phyloP scores from a whole-genome alignment of 2,113 vertebrate genomes.

The Pterophyllum scalare region DNA sequence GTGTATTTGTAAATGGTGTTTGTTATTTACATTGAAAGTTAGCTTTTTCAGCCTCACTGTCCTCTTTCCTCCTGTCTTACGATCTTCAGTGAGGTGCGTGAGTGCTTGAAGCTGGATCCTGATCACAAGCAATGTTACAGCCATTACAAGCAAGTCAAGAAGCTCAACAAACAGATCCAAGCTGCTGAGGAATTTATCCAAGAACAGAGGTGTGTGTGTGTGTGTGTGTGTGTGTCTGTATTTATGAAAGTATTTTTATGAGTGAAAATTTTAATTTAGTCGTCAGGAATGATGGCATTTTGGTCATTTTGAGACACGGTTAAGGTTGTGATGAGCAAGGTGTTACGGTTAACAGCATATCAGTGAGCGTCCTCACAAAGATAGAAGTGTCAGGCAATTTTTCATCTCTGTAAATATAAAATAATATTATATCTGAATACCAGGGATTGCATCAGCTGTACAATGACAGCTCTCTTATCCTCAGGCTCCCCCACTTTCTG shows the following conservation, averaged over 20 bases:
- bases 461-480: constrained; percentile 16
- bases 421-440: constrained; percentile 19
- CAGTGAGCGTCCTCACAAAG: neutral
- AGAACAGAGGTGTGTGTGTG: constrained; percentile 86
- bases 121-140: constrained; percentile 96
- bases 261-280: neutral
- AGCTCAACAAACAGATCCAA: constrained; percentile 93
- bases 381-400: neutral
- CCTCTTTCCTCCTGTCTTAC: neutral
- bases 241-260: neutral
- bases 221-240: constrained; percentile 3
- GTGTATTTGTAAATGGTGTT: neutral
- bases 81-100: constrained; percentile 91
- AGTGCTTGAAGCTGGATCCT: constrained; percentile 97
- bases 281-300: neutral
- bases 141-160: constrained; percentile 98
- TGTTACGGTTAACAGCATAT: neutral
- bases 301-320: neutral
- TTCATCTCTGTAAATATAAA: constrained; percentile 16
- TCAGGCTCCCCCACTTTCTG: constrained; percentile 16
- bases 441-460: constrained; percentile 33
- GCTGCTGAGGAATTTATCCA: constrained; percentile 92
- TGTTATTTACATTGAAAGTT: neutral
- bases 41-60: neutral
- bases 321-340: neutral